Conservation (phyloP, 2,797 vertebrate genomes). For the Alosa sapidissima region DNA sequence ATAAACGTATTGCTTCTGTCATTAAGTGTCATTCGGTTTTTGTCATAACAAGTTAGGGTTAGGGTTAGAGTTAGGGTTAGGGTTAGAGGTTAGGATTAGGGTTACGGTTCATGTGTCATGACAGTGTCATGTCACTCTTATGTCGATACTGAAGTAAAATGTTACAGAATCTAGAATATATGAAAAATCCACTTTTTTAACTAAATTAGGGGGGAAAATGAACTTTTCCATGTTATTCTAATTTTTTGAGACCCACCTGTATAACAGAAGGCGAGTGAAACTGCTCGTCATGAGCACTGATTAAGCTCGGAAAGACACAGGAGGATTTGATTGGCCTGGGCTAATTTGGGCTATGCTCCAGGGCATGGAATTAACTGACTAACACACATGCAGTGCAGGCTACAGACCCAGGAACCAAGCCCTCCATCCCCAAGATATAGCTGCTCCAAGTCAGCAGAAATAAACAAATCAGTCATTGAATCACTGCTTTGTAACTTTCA, state of each 20-base stretch:
- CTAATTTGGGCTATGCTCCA: background rate
- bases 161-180: no score
- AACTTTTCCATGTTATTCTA: no score
- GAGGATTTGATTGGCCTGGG: background rate
- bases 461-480: background rate
- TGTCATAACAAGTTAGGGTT: no score
- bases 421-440: background rate
- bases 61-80: no score
- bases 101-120: no score
- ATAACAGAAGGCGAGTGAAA: background rate
- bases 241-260: background rate
- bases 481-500: background rate
- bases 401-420: background rate
- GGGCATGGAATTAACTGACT: background rate
- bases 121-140: no score
- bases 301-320: background rate
- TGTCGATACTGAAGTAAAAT: no score
- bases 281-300: background rate
- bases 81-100: no score
- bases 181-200: no score
- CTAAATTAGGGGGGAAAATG: no score
- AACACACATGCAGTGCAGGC: background rate
- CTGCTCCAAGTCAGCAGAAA: background rate
- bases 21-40: no score
- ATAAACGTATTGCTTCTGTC: no score